A percentile compares a stretch with the other conserved stretches of the same genome.
Conservation (phyloP, 2,113 vertebrate species). For the Bucco capensis region DNA sequence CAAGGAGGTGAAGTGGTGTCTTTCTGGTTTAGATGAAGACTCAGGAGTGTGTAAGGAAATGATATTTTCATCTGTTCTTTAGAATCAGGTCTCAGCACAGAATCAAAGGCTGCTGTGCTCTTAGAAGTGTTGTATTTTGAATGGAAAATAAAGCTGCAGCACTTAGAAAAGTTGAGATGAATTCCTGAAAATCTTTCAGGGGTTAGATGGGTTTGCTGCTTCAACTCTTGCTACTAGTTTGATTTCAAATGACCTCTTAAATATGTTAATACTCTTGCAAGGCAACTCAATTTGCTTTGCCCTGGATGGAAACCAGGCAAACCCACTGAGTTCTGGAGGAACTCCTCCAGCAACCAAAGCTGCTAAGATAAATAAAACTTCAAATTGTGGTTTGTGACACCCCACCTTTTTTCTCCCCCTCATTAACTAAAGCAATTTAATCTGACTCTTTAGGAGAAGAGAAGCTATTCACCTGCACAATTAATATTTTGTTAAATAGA, state of each 20-base stretch:
- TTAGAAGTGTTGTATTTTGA: constrained; percentile 15
- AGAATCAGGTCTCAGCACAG: constrained; percentile 12
- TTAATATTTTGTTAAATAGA: not conserved
- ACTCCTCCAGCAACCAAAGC: not conserved
- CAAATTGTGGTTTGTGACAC: not conserved
- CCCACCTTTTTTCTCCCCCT: not conserved
- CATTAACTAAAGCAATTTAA: not conserved
- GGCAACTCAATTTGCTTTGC: not conserved
- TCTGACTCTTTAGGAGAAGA: not conserved
- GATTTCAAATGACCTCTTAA: constrained; percentile 43
- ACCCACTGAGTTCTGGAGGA: not conserved
- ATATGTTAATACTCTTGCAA: constrained; percentile 20
- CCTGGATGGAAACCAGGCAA: not conserved
- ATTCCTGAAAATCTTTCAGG: constrained; percentile 48
- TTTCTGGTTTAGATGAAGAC: not conserved
- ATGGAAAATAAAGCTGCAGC: constrained; percentile 52
- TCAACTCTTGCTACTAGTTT: constrained; percentile 5
- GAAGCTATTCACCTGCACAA: not conserved
- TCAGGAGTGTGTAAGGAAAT: constrained; percentile 20
- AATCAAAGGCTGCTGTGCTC: constrained; percentile 15
- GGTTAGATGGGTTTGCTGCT: constrained; percentile 12
- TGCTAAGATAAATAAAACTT: not conserved
- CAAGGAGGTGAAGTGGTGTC: not conserved
- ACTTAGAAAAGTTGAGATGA: constrained; percentile 8
- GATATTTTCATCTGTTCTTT: constrained; percentile 27